phyloP scores from a whole-genome alignment of 92 coral and sea anemone species.

The Palythoa grandiflora region DNA sequence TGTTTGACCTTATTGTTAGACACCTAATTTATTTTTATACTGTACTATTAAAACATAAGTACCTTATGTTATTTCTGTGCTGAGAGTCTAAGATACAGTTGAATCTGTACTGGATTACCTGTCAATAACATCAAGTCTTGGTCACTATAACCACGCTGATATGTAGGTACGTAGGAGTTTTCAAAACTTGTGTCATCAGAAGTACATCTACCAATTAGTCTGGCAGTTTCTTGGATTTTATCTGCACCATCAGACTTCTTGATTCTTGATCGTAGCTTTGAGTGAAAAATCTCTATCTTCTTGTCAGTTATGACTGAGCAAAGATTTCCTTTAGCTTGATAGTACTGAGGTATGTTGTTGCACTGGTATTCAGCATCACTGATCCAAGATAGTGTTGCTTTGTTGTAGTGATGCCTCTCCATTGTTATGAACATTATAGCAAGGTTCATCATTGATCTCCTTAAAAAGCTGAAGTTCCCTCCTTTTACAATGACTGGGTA shows the following conservation, averaged over 20 bases:
- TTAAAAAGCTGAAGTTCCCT: slow-evolving; percentile 23
- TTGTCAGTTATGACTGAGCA: slow-evolving; percentile 75
- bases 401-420: slow-evolving; percentile 75
- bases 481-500: slow-evolving; percentile 76
- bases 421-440: slow-evolving; percentile 67
- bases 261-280: slow-evolving; percentile 59
- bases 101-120: slow-evolving; percentile 45
- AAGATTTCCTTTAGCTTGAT: slow-evolving; percentile 45
- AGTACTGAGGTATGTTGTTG: slow-evolving; percentile 48
- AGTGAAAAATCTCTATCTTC: slow-evolving; percentile 78
- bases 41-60: neutral
- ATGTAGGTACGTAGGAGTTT: slow-evolving; percentile 61
- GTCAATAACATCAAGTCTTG: slow-evolving; percentile 66
- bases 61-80: neutral
- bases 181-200: slow-evolving; percentile 58
- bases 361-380: slow-evolving; percentile 64
- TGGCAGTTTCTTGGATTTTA: slow-evolving; percentile 68
- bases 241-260: slow-evolving; percentile 52
- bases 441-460: slow-evolving; percentile 48
- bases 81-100: neutral
- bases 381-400: slow-evolving; percentile 69
- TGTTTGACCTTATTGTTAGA: neutral
- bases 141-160: slow-evolving; percentile 71
- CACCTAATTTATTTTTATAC: slow-evolving; percentile 1
- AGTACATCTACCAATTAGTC: slow-evolving; percentile 60